phyloP scores from a whole-genome alignment of 2,888 invertebrate genomes.

The Orchesella flavescens region DNA sequence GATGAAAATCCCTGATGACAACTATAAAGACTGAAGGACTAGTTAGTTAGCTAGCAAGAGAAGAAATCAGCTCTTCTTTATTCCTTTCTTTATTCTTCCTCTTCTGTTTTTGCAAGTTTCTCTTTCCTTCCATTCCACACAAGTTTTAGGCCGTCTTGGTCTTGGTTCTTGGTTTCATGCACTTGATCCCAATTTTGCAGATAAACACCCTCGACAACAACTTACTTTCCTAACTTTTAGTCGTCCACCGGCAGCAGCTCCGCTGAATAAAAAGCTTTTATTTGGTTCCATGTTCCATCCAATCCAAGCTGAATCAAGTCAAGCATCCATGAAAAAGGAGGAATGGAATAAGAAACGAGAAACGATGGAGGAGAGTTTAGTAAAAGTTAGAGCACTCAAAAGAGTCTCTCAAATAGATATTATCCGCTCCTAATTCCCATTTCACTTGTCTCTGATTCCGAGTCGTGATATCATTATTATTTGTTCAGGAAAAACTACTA shows the following conservation, averaged over 20 bases:
- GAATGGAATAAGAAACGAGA: no score
- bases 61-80: no score
- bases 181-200: conserved; percentile 17
- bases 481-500: conserved; percentile 46
- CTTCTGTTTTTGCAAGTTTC: not conserved
- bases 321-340: not conserved
- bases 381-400: no score
- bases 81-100: no score
- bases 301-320: not conserved
- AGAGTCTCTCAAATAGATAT: no score
- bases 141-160: no score
- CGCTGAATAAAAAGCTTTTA: no score
- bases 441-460: not conserved
- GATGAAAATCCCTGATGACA: conserved; percentile 23
- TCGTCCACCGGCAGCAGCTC: not conserved
- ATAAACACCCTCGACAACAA: conserved; percentile 21
- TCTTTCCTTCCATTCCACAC: conserved; percentile 2
- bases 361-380: not conserved
- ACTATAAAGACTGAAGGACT: not conserved
- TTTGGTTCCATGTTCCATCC: not conserved
- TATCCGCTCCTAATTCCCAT: not conserved
- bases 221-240: conserved; percentile 18
- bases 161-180: not conserved
- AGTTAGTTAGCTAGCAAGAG: no score
- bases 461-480: conserved; percentile 37